Evolutionary conservation across 1,140 invertebrate genomes (phyloP).

Genomic region (Oreohelix idahoensis): DNA sequence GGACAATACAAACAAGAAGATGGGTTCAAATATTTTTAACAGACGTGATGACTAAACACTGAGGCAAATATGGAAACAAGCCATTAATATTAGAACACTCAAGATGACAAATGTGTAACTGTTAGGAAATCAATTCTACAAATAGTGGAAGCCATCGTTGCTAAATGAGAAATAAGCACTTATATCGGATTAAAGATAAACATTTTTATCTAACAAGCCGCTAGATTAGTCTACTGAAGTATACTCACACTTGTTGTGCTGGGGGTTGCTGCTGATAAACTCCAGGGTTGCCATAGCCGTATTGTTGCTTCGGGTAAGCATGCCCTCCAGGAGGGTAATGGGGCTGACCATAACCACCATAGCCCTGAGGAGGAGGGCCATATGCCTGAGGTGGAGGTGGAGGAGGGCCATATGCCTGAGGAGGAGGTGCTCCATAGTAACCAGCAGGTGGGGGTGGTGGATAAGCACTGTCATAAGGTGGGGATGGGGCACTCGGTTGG

Average conservation of each 20-base stretch:
- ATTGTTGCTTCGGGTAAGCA: not conserved
- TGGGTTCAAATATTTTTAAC: no score
- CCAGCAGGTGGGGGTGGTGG: not conserved
- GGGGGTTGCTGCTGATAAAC: not conserved
- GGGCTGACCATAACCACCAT: not conserved
- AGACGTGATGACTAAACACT: no score
- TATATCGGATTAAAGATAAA: no score
- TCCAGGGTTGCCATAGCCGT: not conserved
- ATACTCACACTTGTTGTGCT: slow-evolving; percentile 4
- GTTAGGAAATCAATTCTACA: no score
- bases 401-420: not conserved
- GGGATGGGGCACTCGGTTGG: not conserved
- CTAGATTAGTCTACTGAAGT: no score
- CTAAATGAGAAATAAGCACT: no score
- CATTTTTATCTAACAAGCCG: no score
- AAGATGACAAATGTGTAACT: no score
- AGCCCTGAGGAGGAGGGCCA: not conserved
- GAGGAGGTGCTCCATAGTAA: not conserved
- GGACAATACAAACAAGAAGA: no score
- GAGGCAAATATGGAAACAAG: no score
- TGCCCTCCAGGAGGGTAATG: not conserved
- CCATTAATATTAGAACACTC: no score
- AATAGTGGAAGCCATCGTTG: no score
- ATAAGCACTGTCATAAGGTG: not conserved
- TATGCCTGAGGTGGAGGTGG: not conserved